Conservation (phyloP, 2,113 vertebrate species). For the Ceuthmochares aereus region DNA sequence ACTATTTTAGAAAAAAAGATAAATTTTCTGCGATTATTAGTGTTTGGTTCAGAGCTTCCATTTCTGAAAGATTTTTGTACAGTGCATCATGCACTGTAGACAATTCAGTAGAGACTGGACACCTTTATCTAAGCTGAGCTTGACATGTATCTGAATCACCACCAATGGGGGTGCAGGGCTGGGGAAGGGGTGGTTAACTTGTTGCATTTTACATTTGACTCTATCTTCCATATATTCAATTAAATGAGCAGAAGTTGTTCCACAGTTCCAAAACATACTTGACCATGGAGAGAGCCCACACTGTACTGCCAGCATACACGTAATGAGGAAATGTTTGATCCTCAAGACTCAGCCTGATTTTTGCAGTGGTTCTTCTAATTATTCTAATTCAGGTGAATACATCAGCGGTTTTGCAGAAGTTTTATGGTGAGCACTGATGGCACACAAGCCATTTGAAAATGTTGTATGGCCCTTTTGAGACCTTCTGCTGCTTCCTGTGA, state of each 20-base stretch:
- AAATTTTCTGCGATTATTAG: background rate
- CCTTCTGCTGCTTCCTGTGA: background rate
- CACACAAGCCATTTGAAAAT: background rate
- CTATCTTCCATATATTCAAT: background rate
- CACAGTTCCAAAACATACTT: background rate
- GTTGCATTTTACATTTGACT: background rate
- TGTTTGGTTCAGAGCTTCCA: background rate
- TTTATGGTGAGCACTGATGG: background rate
- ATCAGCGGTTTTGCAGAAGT: background rate
- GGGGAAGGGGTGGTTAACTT: background rate
- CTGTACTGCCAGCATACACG: background rate
- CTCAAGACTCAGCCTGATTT: background rate
- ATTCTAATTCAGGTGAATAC: background rate
- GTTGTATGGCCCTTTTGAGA: background rate
- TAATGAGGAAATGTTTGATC: background rate
- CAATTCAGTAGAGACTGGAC: background rate
- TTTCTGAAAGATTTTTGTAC: background rate
- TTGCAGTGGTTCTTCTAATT: background rate
- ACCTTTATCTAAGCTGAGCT: background rate
- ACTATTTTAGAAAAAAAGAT: background rate
- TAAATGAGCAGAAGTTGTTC: background rate
- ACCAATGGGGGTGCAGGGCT: rapidly evolving
- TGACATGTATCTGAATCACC: background rate
- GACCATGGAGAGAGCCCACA: background rate
- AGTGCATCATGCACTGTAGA: background rate